These are phyloP conservation scores for Guaruba guarouba DNA, from an alignment of 2,113 vertebrate genomes.

Conservation along the genomic window DNA sequence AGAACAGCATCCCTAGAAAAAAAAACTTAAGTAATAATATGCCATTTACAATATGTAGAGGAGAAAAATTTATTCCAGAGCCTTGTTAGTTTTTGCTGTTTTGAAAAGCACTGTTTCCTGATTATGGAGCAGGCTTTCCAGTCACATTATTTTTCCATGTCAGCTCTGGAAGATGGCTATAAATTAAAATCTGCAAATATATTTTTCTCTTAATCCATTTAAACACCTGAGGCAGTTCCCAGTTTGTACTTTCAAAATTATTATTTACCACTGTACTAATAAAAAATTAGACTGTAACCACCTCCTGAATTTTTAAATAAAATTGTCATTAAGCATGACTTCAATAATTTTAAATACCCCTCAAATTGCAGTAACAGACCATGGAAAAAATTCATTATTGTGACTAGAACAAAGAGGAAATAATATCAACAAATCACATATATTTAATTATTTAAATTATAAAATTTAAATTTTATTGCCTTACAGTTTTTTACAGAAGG, in stretches of 20 bases:
- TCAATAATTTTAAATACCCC: not conserved
- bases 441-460: not conserved
- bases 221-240: not conserved
- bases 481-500: too few species aligned
- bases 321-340: not conserved
- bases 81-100: not conserved
- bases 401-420: not conserved
- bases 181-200: not conserved
- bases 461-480: too few species aligned
- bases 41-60: fast-evolving
- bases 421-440: not conserved
- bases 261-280: not conserved
- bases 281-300: not conserved
- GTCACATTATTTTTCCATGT: not conserved
- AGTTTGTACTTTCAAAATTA: not conserved
- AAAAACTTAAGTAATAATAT: not conserved
- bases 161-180: not conserved
- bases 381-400: not conserved
- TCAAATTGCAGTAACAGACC: not conserved
- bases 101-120: not conserved
- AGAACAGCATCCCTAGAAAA: not conserved
- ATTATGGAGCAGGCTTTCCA: not conserved
- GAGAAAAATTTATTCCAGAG: not conserved
- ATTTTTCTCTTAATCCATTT: not conserved
- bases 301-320: not conserved